Evolutionary conservation across 2,113 vertebrate genomes (phyloP), one percentile per base, ranked within the genome.

Genomic region (Tenebrosternarchus preto): DNA sequence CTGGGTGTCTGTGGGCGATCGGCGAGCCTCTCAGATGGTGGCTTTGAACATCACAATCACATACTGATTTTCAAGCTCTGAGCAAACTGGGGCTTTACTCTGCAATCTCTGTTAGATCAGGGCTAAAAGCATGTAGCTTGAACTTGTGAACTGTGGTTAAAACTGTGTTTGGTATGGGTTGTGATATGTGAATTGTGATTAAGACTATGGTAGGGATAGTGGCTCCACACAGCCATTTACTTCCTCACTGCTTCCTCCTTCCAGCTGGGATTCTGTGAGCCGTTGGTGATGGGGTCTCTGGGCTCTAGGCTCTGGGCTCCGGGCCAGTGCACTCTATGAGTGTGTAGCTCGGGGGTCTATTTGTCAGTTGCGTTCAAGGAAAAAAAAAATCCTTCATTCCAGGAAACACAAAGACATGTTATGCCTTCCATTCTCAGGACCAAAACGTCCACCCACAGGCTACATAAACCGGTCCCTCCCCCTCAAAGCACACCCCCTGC

Each of bases 161-260:
- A 66, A 7, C 27, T 31, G 63, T 31, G 63, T 29, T 63, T 63
- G 16, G 60, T 29, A 27, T 27, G 11, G 15, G 75, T 36, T 67
- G 63, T 20, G n/a, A 12, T 57, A 68, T 68, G n/a, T 55, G 64
- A 68, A 39, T 1, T 50, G 64, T n/a, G 64, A 17, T 66, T 33
- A 43, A 77, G 63, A 33, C 25, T 50, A 7, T 67, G 61, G 17
- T 22, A 50, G 29, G 5, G 12, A 39, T 3, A 36, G 50, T 25
- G 22, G 55, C 29, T 4, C 0, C 11, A 8, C 39, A 5, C 39
- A 43, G 39, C 39, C 39, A 9, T 43, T 9, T 9, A 5, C 1
- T 43, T 5, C 5, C 6, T 43, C 9, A 46, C 27, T 76, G 55
- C 81, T 86, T 85, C 74, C 80, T 88, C 83, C 87, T 80, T 90